Evolutionary conservation across 2,888 invertebrate genomes (phyloP).

Genomic region (Gerris lacustris): DNA sequence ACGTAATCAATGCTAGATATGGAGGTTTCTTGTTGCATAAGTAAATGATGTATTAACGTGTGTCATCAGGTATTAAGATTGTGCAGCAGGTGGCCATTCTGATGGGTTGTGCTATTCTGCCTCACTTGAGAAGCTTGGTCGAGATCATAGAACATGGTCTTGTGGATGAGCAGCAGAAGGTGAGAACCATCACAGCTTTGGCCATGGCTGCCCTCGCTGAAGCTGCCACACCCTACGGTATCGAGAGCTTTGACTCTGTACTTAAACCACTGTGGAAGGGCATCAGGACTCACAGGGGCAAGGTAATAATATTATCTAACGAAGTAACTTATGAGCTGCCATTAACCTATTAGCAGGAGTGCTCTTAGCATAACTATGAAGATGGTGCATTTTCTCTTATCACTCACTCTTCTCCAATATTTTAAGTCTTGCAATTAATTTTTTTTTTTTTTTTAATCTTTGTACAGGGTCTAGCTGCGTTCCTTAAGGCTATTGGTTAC

Average conservation of each 20-base stretch:
- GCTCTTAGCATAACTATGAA: too few relatives aligned
- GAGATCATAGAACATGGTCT: constrained; percentile 97
- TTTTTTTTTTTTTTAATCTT: neutral
- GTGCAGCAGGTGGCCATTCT: constrained; percentile 99
- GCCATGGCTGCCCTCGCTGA: constrained; percentile 97
- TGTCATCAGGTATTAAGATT: constrained; percentile 82
- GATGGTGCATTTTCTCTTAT: too few relatives aligned
- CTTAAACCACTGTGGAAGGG: constrained; percentile 98
- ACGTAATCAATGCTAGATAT: too few relatives aligned
- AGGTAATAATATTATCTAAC: constrained; percentile 34
- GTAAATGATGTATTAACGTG: too few relatives aligned
- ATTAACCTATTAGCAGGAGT: too few relatives aligned
- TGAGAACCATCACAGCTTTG: constrained; percentile 94
- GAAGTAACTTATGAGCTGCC: too few relatives aligned
- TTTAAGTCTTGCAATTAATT: too few relatives aligned
- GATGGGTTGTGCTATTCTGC: constrained; percentile 98
- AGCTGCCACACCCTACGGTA: constrained; percentile 98
- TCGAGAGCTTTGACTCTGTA: constrained; percentile 98
- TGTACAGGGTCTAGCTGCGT: constrained; percentile 90
- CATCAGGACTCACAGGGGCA: constrained; percentile 53
- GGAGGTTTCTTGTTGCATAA: too few relatives aligned
- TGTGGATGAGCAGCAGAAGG: constrained; percentile 98
- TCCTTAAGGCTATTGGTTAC: constrained; percentile 97
- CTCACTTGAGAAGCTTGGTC: constrained; percentile 92
- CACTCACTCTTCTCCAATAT: too few relatives aligned